Evolutionary conservation across 2,113 vertebrate genomes (phyloP), one percentile per base, ranked within the genome.

Genomic region (Jacana jacana): DNA sequence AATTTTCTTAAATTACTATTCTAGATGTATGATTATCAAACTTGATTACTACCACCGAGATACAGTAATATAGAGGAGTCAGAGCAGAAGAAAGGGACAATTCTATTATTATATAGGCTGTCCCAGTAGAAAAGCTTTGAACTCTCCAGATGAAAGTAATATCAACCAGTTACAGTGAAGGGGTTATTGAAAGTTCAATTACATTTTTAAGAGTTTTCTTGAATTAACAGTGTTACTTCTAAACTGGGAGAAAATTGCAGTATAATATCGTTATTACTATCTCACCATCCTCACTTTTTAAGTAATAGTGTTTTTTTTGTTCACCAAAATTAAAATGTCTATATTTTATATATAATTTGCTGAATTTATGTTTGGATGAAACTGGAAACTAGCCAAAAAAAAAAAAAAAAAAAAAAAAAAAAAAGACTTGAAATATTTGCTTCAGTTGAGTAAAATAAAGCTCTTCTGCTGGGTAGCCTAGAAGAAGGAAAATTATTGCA

Each of bases 181-280:
- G 27, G 81, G 81, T 90, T 96, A 95, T 4, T 91, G 44, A 94
- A 89, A 96, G 88, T 77, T 92, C 91, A 93, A 65, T 52, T 84
- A 92, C 17, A 75, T 80, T 90, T 96, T 89, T 49, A 80, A 90
- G 55, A 31, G 30, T 90, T 77, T 84, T 89, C 17, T 72, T 49
- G 14, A 86, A 91, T 78, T 79, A 89, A 55, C 78, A 91, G 31
- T 19, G 7, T 42, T 81, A 78, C 31, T 81, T 81, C 64, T 86
- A 81, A 96, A 90, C 13, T 63, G 33, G 37, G 40, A 69, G 77
- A 70, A 76, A 94, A 61, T 2, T 28, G 31, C 11, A 63, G 24
- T 24, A 33, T 37, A 30, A 28, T 49, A 28, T 10, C 40, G 31
- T 42, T 37, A 37, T 22, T 46, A 55, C 18, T 27, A 37, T 40